Base-by-base conservation (phyloP, 1,140 invertebrate genomes). In the Oscheius sp. region DNA sequence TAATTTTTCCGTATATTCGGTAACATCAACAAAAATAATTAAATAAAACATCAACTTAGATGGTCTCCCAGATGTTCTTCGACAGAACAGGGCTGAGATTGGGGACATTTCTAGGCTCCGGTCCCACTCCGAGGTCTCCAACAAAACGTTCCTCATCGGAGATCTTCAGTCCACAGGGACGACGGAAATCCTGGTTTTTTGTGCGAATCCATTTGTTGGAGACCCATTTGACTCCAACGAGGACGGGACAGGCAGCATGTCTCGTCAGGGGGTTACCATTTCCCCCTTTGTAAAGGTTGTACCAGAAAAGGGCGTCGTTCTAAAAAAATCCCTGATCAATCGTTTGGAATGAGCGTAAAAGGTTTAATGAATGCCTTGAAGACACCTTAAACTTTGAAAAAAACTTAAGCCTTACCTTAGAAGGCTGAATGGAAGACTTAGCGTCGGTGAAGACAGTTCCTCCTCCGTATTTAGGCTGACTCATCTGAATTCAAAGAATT, bases 201-300 rank as follows among this genome's bases (percentile, higher is more conserved):
- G 34, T 29, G 64, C 98, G 95, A 58, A 98, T 91, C 95, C 96
- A 99, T 88, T 97, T 97, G 86, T 99, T 99, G 3, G 91, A 92
- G 2, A 71, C 68, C 95, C 95, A 98, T 88, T 99, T 99, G 34
- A 91, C 91, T 63, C 95, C 95, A 1, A 92, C 89, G 10, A 99
- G 88, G 38, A 99, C 95, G 23, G 95, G 95, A 86, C 95, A 99
- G 29, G 94, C 95, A 15, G 95, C 94, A 88, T 99, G 95, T 67
- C 94, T 87, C 1, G 94, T 98, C 78, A 89, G 87, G 73, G 90
- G 89, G 88, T 98, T 93, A 32, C 95, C 95, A 74, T 95, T 91
- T 10, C 95, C 95, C 81, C 90, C 93, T 18, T 89, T 88, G 84
- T 93, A 90, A 61, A 98, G 87, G 87, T 98, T 98, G 84, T 91